These are phyloP conservation scores for Luperina testacea DNA, from an alignment of 2,888 invertebrate species.

Conservation along the genomic window DNA sequence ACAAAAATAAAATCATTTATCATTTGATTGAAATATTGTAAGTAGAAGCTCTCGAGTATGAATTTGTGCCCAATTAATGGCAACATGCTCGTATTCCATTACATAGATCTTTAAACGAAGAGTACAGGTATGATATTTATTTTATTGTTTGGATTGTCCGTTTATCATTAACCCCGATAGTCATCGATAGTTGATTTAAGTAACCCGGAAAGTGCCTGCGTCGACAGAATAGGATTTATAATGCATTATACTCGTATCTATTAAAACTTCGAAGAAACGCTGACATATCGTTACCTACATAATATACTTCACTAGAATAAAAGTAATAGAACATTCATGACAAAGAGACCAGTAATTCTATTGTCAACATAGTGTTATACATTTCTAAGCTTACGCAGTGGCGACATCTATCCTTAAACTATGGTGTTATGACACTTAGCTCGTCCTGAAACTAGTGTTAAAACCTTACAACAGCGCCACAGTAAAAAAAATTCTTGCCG, in stretches of 20 bases:
- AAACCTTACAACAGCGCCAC: not conserved
- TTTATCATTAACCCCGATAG: not conserved
- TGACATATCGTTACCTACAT: not conserved
- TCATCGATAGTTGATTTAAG: not conserved
- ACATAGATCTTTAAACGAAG: not conserved
- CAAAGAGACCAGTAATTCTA: not conserved
- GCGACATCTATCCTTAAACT: constrained; percentile 28
- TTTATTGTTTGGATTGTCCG: too few relatives aligned
- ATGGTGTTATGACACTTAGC: not conserved
- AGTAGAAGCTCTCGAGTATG: too few relatives aligned
- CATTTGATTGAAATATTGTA: too few relatives aligned
- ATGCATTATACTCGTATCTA: not conserved
- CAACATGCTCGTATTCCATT: too few relatives aligned
- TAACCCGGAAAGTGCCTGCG: not conserved
- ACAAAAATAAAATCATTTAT: too few relatives aligned
- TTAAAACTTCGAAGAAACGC: not conserved
- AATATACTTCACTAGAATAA: not conserved
- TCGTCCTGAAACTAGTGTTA: too few relatives aligned
- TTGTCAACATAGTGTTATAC: not conserved
- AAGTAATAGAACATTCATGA: not conserved
- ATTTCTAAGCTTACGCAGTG: not conserved
- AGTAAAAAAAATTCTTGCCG: not conserved
- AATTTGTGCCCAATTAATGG: too few relatives aligned
- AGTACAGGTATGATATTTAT: not conserved
- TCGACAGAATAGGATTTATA: not conserved